These are phyloP conservation scores for Ecdyonurus torrentis DNA, from an alignment of 2,888 invertebrate genomes.

Conservation along the genomic window DNA sequence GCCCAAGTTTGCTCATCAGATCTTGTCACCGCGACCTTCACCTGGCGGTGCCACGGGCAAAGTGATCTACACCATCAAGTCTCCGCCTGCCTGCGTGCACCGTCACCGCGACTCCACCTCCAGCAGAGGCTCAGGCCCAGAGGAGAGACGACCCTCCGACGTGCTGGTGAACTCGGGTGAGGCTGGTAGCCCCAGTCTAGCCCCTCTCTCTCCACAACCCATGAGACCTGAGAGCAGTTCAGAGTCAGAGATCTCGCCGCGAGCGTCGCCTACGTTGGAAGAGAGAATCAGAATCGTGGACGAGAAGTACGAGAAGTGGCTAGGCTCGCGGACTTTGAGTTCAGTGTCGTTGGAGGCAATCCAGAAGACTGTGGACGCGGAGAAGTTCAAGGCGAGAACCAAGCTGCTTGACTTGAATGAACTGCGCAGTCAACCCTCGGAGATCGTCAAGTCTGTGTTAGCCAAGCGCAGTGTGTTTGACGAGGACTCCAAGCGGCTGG, in stretches of 20 bases:
- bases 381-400: conserved; percentile 44
- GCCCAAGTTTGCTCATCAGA: conserved; percentile 70
- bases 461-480: conserved; percentile 91
- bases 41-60: conserved; percentile 6
- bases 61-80: conserved; percentile 8
- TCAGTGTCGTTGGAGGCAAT: conserved; percentile 32
- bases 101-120: conserved; percentile 20
- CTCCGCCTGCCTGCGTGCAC: conserved; percentile 5
- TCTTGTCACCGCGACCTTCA: conserved; percentile 29
- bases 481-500: conserved; percentile 83
- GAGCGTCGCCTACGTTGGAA: conserved; percentile 47
- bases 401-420: conserved; percentile 58
- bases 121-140: conserved; percentile 20
- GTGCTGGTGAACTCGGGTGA: conserved; percentile 5
- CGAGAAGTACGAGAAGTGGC: conserved; percentile 86
- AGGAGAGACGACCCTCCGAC: conserved; percentile 10
- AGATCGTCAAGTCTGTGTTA: conserved; percentile 80
- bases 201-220: conserved; percentile 37
- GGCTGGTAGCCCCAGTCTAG: conserved; percentile 12
- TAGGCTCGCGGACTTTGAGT: conserved; percentile 42
- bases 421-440: conserved; percentile 70
- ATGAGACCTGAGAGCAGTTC: conserved; percentile 47
- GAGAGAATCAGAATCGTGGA: conserved; percentile 84
- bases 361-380: conserved; percentile 21
- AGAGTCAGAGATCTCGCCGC: conserved; percentile 45